Evolutionary conservation across 2,797 vertebrate genomes (phyloP).

Genomic region (Buceros bicornis): DNA sequence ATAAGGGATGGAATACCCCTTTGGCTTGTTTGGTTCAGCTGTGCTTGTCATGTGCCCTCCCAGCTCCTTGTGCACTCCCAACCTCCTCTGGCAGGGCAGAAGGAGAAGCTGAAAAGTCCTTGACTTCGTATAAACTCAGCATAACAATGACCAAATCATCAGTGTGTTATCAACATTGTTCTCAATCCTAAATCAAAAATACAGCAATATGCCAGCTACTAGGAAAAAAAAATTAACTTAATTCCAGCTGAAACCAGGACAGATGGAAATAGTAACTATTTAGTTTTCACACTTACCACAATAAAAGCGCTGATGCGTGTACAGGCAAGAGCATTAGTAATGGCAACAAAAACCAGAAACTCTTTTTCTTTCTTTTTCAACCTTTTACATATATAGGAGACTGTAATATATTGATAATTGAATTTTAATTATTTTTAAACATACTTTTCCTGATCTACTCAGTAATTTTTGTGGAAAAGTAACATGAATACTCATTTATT

Average conservation of each 20-base stretch:
- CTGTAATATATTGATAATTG: neutral
- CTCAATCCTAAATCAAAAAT: neutral
- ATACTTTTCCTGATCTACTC: neutral
- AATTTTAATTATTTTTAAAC: neutral
- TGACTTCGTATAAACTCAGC: too few relatives aligned
- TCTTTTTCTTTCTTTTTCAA: neutral
- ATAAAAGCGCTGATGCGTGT: neutral
- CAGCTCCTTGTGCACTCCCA: too few relatives aligned
- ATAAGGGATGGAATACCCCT: neutral
- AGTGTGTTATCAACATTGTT: too few relatives aligned
- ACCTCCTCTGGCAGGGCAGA: too few relatives aligned
- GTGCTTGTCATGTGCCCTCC: too few relatives aligned
- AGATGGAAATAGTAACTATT: neutral
- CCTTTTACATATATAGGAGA: neutral
- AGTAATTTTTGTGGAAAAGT: neutral
- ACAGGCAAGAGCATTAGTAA: neutral
- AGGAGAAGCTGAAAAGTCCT: too few relatives aligned
- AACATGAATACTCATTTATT: neutral
- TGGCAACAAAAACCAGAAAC: neutral
- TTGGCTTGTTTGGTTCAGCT: too few relatives aligned
- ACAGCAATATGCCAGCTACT: neutral
- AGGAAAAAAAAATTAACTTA: neutral
- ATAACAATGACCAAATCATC: too few relatives aligned
- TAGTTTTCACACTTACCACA: neutral
- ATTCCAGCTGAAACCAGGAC: neutral